Conservation (phyloP, 2,113 vertebrate species). For the Centropristis striata region DNA sequence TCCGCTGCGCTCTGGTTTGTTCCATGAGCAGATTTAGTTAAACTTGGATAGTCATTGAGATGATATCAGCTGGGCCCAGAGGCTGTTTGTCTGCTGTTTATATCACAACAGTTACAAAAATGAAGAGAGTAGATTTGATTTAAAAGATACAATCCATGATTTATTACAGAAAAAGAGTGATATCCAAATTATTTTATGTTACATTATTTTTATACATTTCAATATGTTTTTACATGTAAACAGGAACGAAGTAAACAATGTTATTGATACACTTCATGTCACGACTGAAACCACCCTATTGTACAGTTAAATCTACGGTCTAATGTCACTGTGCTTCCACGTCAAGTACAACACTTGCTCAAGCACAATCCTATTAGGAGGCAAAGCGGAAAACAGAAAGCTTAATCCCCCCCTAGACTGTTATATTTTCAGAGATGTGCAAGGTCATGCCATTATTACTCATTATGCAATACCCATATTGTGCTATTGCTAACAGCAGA, state of each 20-base stretch:
- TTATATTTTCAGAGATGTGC: slow-evolving; percentile 69
- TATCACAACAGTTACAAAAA: slow-evolving; percentile 12
- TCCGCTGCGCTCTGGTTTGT: slow-evolving; percentile 26
- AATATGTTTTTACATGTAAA: slow-evolving; percentile 87
- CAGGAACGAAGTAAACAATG: slow-evolving; percentile 86
- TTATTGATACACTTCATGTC: slow-evolving; percentile 75
- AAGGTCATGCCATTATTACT: slow-evolving; percentile 74
- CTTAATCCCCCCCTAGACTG: slow-evolving; percentile 45
- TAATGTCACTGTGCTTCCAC: slow-evolving; percentile 66
- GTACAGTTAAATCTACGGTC: slow-evolving; percentile 57
- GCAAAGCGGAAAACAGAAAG: slow-evolving; percentile 51
- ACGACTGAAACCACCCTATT: slow-evolving; percentile 61
- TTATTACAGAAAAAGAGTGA: slow-evolving; percentile 90
- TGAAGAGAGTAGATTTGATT: slow-evolving; percentile 56
- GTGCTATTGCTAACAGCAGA: slow-evolving; percentile 69
- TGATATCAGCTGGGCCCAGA: slow-evolving; percentile 5
- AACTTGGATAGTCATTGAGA: slow-evolving; percentile 26
- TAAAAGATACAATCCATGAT: slow-evolving; percentile 85
- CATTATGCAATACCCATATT: slow-evolving; percentile 62
- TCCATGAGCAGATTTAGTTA: slow-evolving; percentile 56
- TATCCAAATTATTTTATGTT: slow-evolving; percentile 86
- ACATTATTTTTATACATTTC: slow-evolving; percentile 83
- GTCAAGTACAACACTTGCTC: slow-evolving; percentile 51
- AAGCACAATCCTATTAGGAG: slow-evolving; percentile 63
- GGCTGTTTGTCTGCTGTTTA: slow-evolving; percentile 1